These are phyloP conservation scores for Redunca redunca DNA, from an alignment of 2,113 vertebrate genomes.

Conservation along the genomic window DNA sequence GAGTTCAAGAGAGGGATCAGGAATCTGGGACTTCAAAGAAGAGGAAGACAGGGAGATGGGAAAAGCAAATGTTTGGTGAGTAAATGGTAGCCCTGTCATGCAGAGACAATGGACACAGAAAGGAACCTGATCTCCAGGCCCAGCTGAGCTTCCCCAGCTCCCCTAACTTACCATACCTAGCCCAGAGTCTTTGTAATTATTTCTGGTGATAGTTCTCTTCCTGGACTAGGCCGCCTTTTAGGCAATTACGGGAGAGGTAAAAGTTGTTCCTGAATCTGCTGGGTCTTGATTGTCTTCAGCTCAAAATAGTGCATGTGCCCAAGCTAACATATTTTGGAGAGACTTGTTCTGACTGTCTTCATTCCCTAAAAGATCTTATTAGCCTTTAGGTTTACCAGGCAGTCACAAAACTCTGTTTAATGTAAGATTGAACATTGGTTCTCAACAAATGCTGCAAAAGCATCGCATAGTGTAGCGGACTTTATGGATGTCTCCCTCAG, in stretches of 20 bases:
- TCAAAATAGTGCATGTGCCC: neutral
- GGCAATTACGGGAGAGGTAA: fast-evolving
- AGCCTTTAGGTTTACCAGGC: neutral
- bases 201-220: neutral
- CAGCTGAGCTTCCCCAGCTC: neutral
- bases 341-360: neutral
- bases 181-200: neutral
- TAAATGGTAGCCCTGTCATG: neutral
- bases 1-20: neutral
- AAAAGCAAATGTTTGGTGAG: neutral
- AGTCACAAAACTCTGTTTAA: neutral
- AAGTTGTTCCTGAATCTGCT: neutral
- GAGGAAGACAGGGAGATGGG: neutral
- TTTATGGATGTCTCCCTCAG: neutral
- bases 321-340: neutral
- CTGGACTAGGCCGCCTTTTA: neutral
- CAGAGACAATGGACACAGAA: neutral
- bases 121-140: neutral
- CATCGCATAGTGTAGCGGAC: neutral
- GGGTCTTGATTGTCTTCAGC: neutral
- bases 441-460: neutral
- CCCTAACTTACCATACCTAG: neutral
- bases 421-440: neutral
- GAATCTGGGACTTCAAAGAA: neutral
- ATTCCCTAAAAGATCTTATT: neutral